Conservation (phyloP, 2,888 invertebrate species). For the Drosophila mulleri region DNA sequence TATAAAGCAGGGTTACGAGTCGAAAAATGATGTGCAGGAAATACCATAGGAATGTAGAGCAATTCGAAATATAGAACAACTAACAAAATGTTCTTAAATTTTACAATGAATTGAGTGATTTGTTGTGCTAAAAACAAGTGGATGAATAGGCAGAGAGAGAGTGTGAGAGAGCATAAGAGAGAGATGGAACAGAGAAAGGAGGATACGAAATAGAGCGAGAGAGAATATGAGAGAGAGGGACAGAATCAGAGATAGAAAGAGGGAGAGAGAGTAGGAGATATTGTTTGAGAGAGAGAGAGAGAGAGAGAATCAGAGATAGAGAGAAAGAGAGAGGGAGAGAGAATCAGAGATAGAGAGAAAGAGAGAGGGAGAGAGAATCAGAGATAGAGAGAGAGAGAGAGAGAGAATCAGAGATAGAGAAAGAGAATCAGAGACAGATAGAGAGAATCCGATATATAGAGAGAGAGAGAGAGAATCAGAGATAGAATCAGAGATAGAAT, state of each 20-base stretch:
- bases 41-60: not conserved
- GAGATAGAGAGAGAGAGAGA: too few relatives aligned
- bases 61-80: too few relatives aligned
- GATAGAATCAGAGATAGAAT: too few relatives aligned
- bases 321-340: not conserved
- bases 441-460: not conserved
- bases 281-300: not conserved
- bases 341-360: not conserved
- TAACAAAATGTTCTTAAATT: too few relatives aligned
- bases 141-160: not conserved
- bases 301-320: not conserved
- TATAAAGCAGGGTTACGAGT: not conserved
- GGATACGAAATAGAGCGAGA: too few relatives aligned
- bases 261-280: not conserved
- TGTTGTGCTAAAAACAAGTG: too few relatives aligned
- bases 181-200: too few relatives aligned
- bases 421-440: not conserved
- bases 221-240: too few relatives aligned
- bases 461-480: too few relatives aligned
- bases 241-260: too few relatives aligned
- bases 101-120: too few relatives aligned
- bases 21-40: not conserved
- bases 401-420: too few relatives aligned
- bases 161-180: not conserved
- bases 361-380: not conserved